Percentiles rank a stretch among this genome's conserved stretches.
Evolutionary conservation across 2,888 invertebrate genomes (phyloP).

Genomic region (Tupiocoris notatus): DNA sequence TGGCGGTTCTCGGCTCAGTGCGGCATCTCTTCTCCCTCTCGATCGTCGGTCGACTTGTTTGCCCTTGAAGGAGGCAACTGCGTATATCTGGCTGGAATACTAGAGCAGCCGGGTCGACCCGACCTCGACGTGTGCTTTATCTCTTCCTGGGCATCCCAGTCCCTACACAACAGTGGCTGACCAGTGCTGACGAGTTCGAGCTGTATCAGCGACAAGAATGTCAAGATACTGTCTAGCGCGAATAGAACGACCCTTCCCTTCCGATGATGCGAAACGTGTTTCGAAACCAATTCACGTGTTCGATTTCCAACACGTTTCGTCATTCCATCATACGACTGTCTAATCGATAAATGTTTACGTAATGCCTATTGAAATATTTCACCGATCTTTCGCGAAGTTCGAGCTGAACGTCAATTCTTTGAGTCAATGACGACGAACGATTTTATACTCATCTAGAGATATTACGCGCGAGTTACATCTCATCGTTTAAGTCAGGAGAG

Average conservation of each 20-base stretch:
- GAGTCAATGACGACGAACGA: too few relatives aligned
- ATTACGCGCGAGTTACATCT: too few relatives aligned
- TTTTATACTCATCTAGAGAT: too few relatives aligned
- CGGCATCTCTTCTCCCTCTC: background rate
- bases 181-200: background rate
- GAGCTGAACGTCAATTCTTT: too few relatives aligned
- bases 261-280: background rate
- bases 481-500: too few relatives aligned
- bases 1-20: background rate
- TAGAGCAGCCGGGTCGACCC: constrained; percentile 1
- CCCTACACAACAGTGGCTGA: background rate
- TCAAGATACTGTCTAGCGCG: background rate
- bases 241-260: too few relatives aligned
- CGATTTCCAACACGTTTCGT: too few relatives aligned
- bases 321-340: too few relatives aligned
- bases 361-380: too few relatives aligned
- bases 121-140: background rate
- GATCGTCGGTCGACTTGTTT: background rate
- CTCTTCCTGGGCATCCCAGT: background rate
- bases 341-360: too few relatives aligned
- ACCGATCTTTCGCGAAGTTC: too few relatives aligned
- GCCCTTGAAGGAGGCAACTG: constrained; percentile 21
- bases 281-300: background rate
- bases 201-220: background rate
- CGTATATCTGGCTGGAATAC: constrained; percentile 10